phyloP scores from a whole-genome alignment of 2,888 invertebrate genomes.

The Theretra japonica region DNA sequence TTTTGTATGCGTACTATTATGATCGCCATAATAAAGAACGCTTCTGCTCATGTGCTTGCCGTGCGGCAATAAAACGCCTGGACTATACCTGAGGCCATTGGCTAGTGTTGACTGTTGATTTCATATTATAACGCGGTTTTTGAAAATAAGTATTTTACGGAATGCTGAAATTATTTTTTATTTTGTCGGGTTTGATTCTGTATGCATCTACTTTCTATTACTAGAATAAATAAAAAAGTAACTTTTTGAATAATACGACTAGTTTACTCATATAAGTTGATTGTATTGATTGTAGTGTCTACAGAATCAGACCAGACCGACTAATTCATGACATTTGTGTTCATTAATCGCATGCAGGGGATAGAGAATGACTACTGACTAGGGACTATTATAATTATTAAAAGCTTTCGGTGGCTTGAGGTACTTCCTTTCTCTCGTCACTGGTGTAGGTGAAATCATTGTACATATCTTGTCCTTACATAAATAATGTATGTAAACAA shows the following conservation, averaged over 20 bases:
- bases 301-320: slow-evolving; percentile 5
- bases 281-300: background rate
- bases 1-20: no score
- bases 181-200: background rate
- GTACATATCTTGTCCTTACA: background rate
- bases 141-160: no score
- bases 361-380: slow-evolving; percentile 43
- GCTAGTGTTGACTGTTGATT: background rate
- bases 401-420: slow-evolving; percentile 59
- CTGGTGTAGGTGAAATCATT: slow-evolving; percentile 30
- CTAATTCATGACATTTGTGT: slow-evolving; percentile 39
- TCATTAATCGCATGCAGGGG: slow-evolving; percentile 62
- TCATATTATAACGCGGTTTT: background rate
- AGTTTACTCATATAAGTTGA: no score
- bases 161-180: background rate
- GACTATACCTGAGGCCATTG: background rate
- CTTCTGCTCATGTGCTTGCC: background rate
- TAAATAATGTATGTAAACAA: no score
- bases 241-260: no score
- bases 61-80: no score
- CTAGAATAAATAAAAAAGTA: no score
- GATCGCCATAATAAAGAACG: background rate
- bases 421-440: slow-evolving; percentile 33
- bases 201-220: background rate
- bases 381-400: slow-evolving; percentile 30